Conservation (phyloP, 2,888 invertebrate species). For the Chirona hameri region DNA sequence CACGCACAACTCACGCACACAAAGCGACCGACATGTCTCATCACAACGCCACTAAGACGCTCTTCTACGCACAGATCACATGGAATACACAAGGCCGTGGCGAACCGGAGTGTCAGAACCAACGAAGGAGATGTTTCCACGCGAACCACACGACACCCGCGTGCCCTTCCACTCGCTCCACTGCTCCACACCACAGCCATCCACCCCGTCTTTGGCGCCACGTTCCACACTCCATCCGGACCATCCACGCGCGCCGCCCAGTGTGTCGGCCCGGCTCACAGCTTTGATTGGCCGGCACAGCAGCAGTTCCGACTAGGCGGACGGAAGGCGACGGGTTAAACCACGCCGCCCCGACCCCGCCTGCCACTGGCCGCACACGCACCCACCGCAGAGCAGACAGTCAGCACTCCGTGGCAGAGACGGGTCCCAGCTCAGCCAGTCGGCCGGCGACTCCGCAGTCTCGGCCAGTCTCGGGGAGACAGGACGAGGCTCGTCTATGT, state of each 20-base stretch:
- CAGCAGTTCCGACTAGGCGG: background rate
- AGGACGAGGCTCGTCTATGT: too few relatives aligned
- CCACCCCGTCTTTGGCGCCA: conserved; percentile 2
- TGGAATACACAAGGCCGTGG: background rate
- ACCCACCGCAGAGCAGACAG: too few relatives aligned
- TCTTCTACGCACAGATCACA: background rate
- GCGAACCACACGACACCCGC: background rate
- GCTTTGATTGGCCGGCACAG: background rate
- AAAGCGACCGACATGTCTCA: background rate
- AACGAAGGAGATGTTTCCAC: too few relatives aligned
- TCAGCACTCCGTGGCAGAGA: background rate
- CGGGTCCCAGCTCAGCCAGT: background rate
- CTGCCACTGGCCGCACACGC: background rate
- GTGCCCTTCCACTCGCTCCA: background rate
- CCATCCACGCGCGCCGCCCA: too few relatives aligned
- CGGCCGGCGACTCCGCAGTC: background rate
- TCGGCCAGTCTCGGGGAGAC: too few relatives aligned
- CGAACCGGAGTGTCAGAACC: too few relatives aligned
- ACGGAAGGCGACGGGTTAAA: background rate
- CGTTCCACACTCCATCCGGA: too few relatives aligned
- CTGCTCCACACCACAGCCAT: background rate
- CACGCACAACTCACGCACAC: background rate
- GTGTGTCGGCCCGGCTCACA: background rate
- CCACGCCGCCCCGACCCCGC: background rate
- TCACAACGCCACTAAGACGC: background rate